Conservation (phyloP, 2,113 vertebrate species). For the Phylloscopus trochiloides region DNA sequence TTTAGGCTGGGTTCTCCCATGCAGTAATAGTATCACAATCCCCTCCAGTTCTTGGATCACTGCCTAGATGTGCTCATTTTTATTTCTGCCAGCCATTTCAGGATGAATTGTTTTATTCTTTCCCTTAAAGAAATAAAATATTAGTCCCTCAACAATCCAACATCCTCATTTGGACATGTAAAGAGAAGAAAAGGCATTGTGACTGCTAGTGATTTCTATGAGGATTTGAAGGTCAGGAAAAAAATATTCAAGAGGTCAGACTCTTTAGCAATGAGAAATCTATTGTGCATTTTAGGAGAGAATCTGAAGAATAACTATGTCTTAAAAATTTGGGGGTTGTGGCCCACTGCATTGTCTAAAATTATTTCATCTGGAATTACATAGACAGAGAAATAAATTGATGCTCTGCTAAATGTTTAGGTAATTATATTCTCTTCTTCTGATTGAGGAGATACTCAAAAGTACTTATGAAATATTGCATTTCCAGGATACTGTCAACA, state of each 20-base stretch:
- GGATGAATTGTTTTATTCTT: background rate
- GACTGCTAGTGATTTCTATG: background rate
- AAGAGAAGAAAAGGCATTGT: background rate
- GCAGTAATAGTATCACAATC: background rate
- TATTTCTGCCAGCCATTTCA: slow-evolving; percentile 12
- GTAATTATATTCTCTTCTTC: background rate
- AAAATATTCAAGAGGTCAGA: background rate
- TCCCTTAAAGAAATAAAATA: slow-evolving; percentile 12
- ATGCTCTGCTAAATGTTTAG: background rate
- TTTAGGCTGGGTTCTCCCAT: background rate
- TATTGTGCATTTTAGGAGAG: background rate
- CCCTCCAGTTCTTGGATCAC: background rate
- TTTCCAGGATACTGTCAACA: background rate
- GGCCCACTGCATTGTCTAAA: background rate
- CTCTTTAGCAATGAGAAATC: background rate
- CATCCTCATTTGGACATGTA: background rate
- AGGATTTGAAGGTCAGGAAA: background rate
- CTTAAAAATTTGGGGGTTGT: background rate
- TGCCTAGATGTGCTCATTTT: slow-evolving; percentile 6
- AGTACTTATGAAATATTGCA: background rate
- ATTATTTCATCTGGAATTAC: background rate
- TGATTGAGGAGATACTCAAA: background rate
- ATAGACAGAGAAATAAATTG: background rate
- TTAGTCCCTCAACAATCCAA: background rate
- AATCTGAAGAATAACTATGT: background rate